A percentile compares a stretch with the other conserved stretches of the same genome.
These are phyloP conservation scores for Pyrocephalus nanus DNA, from an alignment of 2,797 vertebrate genomes.

Conservation along the genomic window DNA sequence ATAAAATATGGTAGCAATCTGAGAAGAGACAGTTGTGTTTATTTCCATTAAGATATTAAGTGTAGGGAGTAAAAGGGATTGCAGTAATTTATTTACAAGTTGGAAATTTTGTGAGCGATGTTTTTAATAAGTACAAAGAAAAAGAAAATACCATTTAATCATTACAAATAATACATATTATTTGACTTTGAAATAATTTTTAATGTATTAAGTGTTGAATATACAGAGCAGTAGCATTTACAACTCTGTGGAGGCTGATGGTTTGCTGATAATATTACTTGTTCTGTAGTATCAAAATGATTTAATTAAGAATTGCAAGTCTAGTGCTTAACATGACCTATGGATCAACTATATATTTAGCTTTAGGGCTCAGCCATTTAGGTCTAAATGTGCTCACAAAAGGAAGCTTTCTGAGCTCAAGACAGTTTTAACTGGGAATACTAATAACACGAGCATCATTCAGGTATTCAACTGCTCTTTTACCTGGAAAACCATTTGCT, in stretches of 20 bases:
- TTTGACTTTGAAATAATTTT: conserved; percentile 1
- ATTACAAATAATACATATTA: not conserved
- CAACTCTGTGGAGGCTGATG: not conserved
- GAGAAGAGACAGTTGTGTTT: not conserved
- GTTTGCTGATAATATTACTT: conserved; percentile 8
- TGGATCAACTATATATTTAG: conserved; percentile 9
- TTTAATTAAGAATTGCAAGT: conserved; percentile 42
- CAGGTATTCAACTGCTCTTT: not conserved
- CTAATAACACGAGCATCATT: not conserved
- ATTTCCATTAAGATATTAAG: not conserved
- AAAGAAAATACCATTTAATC: not conserved
- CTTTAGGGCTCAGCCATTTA: not conserved
- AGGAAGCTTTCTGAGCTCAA: not conserved
- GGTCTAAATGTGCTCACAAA: not conserved
- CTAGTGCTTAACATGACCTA: not conserved
- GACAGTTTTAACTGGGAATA: not conserved
- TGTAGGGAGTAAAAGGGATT: not conserved
- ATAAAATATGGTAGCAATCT: not conserved
- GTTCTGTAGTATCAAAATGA: conserved; percentile 34
- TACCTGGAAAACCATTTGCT: not conserved
- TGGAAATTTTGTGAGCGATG: not conserved
- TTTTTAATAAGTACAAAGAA: not conserved
- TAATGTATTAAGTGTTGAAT: not conserved
- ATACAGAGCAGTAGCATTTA: conserved; percentile 16
- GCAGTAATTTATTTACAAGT: not conserved